Base-by-base conservation (phyloP, 2,888 invertebrate species). In the Gandaritis pyraliata region DNA sequence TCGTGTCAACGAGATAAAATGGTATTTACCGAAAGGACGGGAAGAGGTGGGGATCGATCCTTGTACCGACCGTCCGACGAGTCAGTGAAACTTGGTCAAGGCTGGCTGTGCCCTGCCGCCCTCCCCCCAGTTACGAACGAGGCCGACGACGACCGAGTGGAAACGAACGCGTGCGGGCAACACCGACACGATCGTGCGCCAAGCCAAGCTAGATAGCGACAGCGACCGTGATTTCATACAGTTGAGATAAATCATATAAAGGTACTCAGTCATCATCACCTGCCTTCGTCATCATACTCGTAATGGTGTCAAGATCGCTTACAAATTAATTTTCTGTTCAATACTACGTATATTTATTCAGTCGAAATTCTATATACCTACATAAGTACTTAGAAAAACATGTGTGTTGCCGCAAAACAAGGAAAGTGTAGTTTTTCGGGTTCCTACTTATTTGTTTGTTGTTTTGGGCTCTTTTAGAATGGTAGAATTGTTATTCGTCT, bases 81-180 rank as follows among this genome's bases (percentile, higher is more conserved):
- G 86, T 84, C 88, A 82, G 86, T 89, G 88, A 91, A 92, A 92
- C 92, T 91, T 90, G 91, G 90, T 91, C 92, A 90, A 90, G 91
- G 91, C 88, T 89, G 87, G 75, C 81, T 73, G 76, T 82, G 74
- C 79, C 82, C 78, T 68, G 52, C 76, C 81, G 72, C 76, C 78
- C 71, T 76, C 71, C 75, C 75, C 73, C 77, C 70, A 68, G 65
- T 65, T 70, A 76, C 86, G 85, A 85, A 65, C 74, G 72, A 67
- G 68, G 70, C 75, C 90, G 88, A 79, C 76, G 75, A 69, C 68
- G 69, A 69, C 87, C 89, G 90, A 88, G 78, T 75, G 73, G 73
- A 70, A 65, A 64, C 66, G 59, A 68, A 62, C 68, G 65, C 69
- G 68, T 74, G 74, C 60, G 57, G 57, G 58, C 54, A 55, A 52